Evolutionary conservation across 2,888 invertebrate genomes (phyloP), one percentile per base, ranked within the genome.

Genomic region (Cheilosia grossa): DNA sequence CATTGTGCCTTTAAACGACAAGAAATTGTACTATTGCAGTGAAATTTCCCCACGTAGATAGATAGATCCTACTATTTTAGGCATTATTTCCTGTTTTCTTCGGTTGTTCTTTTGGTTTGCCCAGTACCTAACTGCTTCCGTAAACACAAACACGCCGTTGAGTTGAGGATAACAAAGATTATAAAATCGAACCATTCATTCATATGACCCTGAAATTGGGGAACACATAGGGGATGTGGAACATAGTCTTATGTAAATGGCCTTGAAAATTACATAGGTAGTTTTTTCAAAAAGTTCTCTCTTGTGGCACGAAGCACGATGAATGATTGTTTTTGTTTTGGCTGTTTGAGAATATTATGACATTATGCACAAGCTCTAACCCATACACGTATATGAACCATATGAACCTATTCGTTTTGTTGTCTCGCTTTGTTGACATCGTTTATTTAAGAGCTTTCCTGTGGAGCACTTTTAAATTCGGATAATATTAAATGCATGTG

Each of bases 231-330:
- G 24, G 58, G 58, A 21, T 37, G 24, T 58, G 37, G 44, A 63
- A 54, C 69, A 54, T 69, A 78, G 37, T 27, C 72, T 79, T 79
- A 72, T 79, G 66, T 79, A 79, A 79, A 79, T 59, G 72, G 64
- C 79, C 79, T 79, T 79, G 79, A 79, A 59, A 64, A 51, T 63
- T 72, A 64, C 42, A 72, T 79, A 64, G 64, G n/a, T n/a, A n/a
- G n/a, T n/a, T 53, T 72, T 64, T 56, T 24, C 24, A 53, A 53
- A 67, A 59, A 58, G 49, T 66, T 67, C 61, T 72, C 42, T 51
- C 51, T 33, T 13, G 53, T n/a, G 63, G 61, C 30, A 10, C 5
- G 47, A 49, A 21, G 4, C 30, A 10, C 5, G 47, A 49, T 24
- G 13, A 37, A 13, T 13, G 37, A 44, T 42, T 53, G 42, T 42